phyloP scores from a whole-genome alignment of 2,888 invertebrate genomes.

The Clistopyga incitator region DNA sequence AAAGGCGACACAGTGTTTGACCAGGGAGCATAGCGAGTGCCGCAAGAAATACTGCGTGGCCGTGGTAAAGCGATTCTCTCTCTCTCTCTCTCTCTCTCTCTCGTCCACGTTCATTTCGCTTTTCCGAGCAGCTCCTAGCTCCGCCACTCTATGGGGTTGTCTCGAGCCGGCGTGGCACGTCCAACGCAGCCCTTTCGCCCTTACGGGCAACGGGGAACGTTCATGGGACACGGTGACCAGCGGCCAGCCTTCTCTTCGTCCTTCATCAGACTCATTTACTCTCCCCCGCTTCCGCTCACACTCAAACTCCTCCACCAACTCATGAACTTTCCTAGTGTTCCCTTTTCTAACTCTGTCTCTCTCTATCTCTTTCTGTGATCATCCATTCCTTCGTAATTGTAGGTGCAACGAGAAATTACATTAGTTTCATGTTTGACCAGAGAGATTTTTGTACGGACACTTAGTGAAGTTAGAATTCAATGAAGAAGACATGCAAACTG shows the following conservation, averaged over 20 bases:
- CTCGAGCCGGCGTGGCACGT: conserved; percentile 5
- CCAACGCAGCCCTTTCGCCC: conserved; percentile 26
- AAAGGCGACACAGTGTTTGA: conserved; percentile 84
- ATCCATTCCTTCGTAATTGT: conserved; percentile 7
- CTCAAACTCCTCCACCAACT: neutral
- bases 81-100: conserved; percentile 47
- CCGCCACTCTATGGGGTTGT: conserved; percentile 27
- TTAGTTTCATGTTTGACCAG: neutral
- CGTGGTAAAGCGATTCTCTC: conserved; percentile 71
- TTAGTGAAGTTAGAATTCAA: neutral
- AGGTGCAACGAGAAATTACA: conserved; percentile 1
- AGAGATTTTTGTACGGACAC: conserved; percentile 1
- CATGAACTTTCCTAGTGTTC: neutral
- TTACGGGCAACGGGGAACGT: conserved; percentile 17
- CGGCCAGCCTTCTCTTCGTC: conserved; percentile 68
- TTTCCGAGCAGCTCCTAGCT: conserved; percentile 23
- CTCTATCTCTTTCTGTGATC: too few relatives aligned
- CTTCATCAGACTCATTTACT: conserved; percentile 73
- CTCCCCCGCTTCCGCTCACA: conserved; percentile 71
- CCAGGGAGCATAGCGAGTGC: conserved; percentile 80
- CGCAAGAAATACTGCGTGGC: conserved; percentile 82
- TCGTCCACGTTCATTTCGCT: conserved; percentile 38
- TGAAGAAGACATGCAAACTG: too few relatives aligned
- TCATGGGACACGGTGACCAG: conserved; percentile 60
- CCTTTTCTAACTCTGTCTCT: neutral